phyloP scores from a whole-genome alignment of 2,888 invertebrate species.

The Macrosoma leucophasiata region DNA sequence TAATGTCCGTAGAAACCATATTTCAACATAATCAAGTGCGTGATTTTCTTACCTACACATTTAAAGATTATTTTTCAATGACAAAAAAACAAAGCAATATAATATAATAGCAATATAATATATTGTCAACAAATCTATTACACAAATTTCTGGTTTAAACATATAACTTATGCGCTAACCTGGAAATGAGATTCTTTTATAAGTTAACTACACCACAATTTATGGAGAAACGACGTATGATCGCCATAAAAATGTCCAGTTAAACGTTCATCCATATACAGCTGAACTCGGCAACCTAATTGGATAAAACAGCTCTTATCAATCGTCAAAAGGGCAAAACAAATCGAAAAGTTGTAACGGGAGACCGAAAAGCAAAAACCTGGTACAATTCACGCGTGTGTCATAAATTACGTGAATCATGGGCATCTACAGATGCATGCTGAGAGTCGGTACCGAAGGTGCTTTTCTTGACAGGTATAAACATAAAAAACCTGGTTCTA shows the following conservation, averaged over 20 bases:
- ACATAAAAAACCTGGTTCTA: conserved; percentile 45
- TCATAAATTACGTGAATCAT: conserved; percentile 58
- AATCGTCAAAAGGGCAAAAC: conserved; percentile 15
- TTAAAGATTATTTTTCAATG: no score
- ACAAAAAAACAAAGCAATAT: no score
- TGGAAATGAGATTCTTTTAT: no score
- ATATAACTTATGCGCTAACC: no score
- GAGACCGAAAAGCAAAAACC: conserved; percentile 23
- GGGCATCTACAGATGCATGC: conserved; percentile 47
- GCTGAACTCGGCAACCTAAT: conserved; percentile 2
- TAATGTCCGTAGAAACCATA: no score
- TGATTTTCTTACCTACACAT: no score
- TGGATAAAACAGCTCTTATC: conserved; percentile 15
- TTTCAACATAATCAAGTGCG: no score
- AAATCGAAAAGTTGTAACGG: conserved; percentile 22
- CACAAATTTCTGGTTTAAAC: no score
- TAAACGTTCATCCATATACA: conserved; percentile 7
- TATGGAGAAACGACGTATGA: no score
- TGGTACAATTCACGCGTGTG: conserved; percentile 43
- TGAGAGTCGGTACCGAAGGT: conserved; percentile 50
- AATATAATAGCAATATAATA: no score
- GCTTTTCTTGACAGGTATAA: conserved; percentile 59
- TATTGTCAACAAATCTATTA: no score
- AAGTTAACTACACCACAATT: not conserved
- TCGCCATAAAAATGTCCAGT: conserved; percentile 8